Evolutionary conservation across 2,113 vertebrate species (phyloP).

Genomic region (Thymallus thymallus): DNA sequence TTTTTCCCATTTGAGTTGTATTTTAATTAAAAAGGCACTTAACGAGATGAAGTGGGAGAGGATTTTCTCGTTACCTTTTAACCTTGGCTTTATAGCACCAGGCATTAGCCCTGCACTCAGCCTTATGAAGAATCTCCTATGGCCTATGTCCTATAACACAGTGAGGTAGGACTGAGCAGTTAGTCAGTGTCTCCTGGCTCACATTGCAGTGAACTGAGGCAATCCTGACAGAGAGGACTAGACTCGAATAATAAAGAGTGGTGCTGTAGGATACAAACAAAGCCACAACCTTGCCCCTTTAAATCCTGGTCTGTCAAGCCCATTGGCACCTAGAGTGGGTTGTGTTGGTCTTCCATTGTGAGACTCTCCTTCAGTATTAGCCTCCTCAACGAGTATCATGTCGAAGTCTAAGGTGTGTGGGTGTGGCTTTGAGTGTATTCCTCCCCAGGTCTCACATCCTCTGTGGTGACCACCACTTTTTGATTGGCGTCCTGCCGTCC

Average conservation of each 20-base stretch:
- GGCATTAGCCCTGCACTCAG: not conserved
- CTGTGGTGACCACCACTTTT: slow-evolving; percentile 4
- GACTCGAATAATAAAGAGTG: not conserved
- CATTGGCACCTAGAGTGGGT: not conserved
- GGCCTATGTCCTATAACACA: too few species aligned
- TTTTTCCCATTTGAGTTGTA: slow-evolving; percentile 40
- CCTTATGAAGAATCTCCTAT: not conserved
- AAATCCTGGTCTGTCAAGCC: not conserved
- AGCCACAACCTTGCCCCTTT: not conserved
- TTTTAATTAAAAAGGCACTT: slow-evolving; percentile 39
- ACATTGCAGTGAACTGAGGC: too few species aligned
- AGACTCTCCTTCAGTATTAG: not conserved
- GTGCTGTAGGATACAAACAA: not conserved
- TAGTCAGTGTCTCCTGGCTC: not conserved
- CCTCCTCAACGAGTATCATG: too few species aligned
- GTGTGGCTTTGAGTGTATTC: not conserved
- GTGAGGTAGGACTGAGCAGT: not conserved
- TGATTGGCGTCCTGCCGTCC: slow-evolving; percentile 12
- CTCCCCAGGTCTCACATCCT: not conserved
- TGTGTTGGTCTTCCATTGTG: not conserved
- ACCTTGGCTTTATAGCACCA: slow-evolving; percentile 15
- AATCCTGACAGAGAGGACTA: not conserved
- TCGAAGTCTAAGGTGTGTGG: not conserved
- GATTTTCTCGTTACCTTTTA: slow-evolving; percentile 17
- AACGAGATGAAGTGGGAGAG: slow-evolving; percentile 22